Evolutionary conservation across 2,888 invertebrate species (phyloP).

Genomic region (Linhomoeus sp.): DNA sequence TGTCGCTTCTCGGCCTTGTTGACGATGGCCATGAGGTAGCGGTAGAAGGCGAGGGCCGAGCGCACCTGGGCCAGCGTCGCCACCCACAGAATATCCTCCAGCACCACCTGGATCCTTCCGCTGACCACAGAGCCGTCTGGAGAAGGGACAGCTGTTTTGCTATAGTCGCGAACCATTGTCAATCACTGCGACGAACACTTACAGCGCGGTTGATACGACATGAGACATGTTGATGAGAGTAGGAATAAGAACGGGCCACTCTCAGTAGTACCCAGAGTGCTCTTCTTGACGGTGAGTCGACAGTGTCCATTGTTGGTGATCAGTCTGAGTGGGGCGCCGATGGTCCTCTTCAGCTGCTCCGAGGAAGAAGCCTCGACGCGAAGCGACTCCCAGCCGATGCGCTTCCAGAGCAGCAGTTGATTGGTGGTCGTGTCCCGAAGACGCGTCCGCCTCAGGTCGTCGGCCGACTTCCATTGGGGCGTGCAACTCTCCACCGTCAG

Average conservation of each 20-base stretch:
- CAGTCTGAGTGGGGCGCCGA: conserved; percentile 51
- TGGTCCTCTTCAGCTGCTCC: conserved; percentile 4
- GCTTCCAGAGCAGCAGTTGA: conserved; percentile 70
- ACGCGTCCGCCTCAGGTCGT: conserved; percentile 69
- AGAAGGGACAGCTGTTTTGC: conserved; percentile 15
- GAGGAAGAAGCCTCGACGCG: conserved; percentile 66
- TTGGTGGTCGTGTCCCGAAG: conserved; percentile 70
- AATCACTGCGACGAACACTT: too few relatives aligned
- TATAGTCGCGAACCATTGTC: too few relatives aligned
- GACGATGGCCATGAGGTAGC: conserved; percentile 56
- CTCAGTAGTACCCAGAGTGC: too few relatives aligned
- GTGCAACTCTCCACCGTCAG: conserved; percentile 81
- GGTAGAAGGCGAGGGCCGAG: conserved; percentile 50
- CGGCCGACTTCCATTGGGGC: conserved; percentile 58
- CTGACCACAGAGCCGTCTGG: conserved; percentile 78
- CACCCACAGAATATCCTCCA: conserved; percentile 92
- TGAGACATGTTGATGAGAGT: too few relatives aligned
- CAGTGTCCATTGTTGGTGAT: conserved; percentile 83
- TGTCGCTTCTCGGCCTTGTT: conserved; percentile 50
- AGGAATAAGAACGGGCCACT: too few relatives aligned
- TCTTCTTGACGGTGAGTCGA: conserved; percentile 80
- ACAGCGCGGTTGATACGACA: too few relatives aligned
- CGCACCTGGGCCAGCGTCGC: conserved; percentile 27
- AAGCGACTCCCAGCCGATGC: conserved; percentile 86
- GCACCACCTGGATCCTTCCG: conserved; percentile 66